Percentiles rank a stretch among this genome's conserved stretches.
phyloP scores from a whole-genome alignment of 1,140 invertebrate genomes.

The Drosophila pallidifrons region DNA sequence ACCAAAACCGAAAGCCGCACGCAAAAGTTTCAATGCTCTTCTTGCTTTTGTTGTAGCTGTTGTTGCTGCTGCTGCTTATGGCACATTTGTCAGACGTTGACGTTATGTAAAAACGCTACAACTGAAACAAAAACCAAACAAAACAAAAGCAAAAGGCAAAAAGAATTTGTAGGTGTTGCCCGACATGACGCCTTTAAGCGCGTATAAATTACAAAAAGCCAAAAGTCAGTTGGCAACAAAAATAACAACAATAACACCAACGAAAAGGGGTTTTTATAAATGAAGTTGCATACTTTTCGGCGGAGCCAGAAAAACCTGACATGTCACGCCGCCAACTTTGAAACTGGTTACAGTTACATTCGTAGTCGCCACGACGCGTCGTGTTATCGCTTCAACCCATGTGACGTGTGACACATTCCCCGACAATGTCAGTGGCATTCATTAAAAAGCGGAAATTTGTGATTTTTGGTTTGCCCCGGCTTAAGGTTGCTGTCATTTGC shows the following conservation, averaged over 20 bases:
- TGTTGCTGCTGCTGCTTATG: constrained; percentile 72
- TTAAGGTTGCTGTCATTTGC: constrained; percentile 44
- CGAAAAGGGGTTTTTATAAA: constrained; percentile 77
- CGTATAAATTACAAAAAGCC: constrained; percentile 80
- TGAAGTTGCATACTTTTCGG: constrained; percentile 70
- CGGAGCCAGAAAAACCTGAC: constrained; percentile 55
- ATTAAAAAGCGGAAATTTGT: constrained; percentile 82
- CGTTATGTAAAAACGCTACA: constrained; percentile 66
- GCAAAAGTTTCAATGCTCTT: constrained; percentile 61
- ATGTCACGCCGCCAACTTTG: constrained; percentile 69
- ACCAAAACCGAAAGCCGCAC: constrained; percentile 66
- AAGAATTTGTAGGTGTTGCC: constrained; percentile 80
- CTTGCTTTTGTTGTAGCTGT: constrained; percentile 16
- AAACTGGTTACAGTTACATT: constrained; percentile 49
- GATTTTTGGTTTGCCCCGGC: constrained; percentile 65
- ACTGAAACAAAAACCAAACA: constrained; percentile 39
- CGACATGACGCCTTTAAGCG: constrained; percentile 80
- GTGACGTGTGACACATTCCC: constrained; percentile 17
- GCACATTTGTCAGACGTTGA: constrained; percentile 80
- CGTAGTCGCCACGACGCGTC: constrained; percentile 33
- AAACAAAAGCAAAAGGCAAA: constrained; percentile 26
- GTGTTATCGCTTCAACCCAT: constrained; percentile 65
- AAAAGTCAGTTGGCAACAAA: constrained; percentile 65
- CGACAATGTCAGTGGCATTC: constrained; percentile 49
- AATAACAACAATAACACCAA: constrained; percentile 22